Base-by-base conservation (phyloP, 2,888 invertebrate genomes). In the Hybos culiciformis region DNA sequence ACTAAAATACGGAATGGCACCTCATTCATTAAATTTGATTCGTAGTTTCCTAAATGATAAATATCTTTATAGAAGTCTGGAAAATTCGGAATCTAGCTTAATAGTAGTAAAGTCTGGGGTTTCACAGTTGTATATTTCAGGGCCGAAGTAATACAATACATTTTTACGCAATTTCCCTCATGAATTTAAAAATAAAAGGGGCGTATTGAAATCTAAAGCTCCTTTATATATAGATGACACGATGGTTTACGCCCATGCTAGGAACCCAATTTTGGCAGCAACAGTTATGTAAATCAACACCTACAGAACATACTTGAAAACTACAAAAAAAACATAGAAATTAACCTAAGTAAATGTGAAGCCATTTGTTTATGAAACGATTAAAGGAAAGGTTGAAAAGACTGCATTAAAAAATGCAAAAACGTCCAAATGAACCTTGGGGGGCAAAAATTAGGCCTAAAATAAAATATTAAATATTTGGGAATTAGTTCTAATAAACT, bases 171-270 rank as follows among this genome's bases (percentile, higher is more conserved):
- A n/a, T n/a, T n/a, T n/a, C n/a, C n/a, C n/a, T n/a, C n/a, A n/a
- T n/a, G n/a, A n/a, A n/a, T n/a, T n/a, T n/a, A n/a, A n/a, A n/a
- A n/a, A n/a, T n/a, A n/a, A n/a, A n/a, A n/a, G n/a, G n/a, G n/a
- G n/a, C n/a, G n/a, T n/a, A n/a, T n/a, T n/a, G n/a, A n/a, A n/a
- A n/a, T n/a, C 39, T 2, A 46, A 33, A 14, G 24, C 45, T 20
- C 37, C 48, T 1, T 24, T 47, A 1, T 51, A 48, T n/a, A 46
- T 46, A 1, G 48, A 48, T 15, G 48, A 48, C 17, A 48, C 48
- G 2, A 21, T 46, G 0, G 29, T 34, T 0, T 48, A 46, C 20
- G 39, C 37, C 1, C 41, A 47, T 11, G 21, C 32, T 12, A 38
- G 31, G 11, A 44, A 23, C 5, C 45, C 42, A 1, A 3, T 17